Evolutionary conservation across 2,797 vertebrate genomes (phyloP).

Genomic region (Sebastes matsubarae): DNA sequence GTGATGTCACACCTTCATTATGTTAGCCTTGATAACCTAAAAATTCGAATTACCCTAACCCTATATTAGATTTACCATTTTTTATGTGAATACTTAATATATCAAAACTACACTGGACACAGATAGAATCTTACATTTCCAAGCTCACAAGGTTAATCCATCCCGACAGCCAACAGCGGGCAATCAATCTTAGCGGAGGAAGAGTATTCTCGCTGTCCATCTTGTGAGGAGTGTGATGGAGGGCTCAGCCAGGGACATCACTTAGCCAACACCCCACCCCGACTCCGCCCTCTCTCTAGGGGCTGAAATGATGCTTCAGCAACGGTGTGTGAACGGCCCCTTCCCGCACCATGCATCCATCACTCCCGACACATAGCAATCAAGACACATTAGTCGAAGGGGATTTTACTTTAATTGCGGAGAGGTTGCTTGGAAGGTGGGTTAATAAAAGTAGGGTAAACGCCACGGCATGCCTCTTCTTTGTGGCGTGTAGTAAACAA

Average conservation of each 20-base stretch:
- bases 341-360: slow-evolving; percentile 46
- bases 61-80: background rate
- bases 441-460: slow-evolving; percentile 39
- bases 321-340: slow-evolving; percentile 39
- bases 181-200: slow-evolving; percentile 70
- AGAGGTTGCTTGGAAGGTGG: slow-evolving; percentile 8
- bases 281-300: slow-evolving; percentile 48
- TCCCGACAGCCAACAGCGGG: slow-evolving; percentile 55
- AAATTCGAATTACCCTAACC: background rate
- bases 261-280: slow-evolving; percentile 52
- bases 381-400: slow-evolving; percentile 29
- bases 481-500: slow-evolving; percentile 47
- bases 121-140: slow-evolving; percentile 36
- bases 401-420: slow-evolving; percentile 56
- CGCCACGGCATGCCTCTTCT: background rate
- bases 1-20: background rate
- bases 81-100: background rate
- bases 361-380: slow-evolving; percentile 46
- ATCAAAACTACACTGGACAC: slow-evolving; percentile 8
- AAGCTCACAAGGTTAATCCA: slow-evolving; percentile 72
- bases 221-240: slow-evolving; percentile 72
- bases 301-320: slow-evolving; percentile 62
- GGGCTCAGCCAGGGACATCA: slow-evolving; percentile 65
- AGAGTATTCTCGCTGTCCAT: slow-evolving; percentile 71
- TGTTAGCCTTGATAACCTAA: background rate